phyloP scores from a whole-genome alignment of 2,113 vertebrate genomes.

The Callocephalon fimbriatum region DNA sequence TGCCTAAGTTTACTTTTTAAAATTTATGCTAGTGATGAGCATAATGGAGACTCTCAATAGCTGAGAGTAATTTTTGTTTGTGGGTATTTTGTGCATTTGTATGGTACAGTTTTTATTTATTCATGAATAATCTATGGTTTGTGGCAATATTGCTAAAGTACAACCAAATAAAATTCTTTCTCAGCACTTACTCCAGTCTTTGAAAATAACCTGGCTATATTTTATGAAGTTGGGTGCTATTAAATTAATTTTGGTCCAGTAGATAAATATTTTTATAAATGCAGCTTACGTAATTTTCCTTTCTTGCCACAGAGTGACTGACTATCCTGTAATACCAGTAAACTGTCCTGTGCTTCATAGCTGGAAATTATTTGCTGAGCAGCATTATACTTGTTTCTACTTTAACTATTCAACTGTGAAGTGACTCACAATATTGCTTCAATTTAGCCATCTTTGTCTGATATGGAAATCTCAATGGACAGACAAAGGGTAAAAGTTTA shows the following conservation, averaged over 20 bases:
- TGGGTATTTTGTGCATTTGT: background rate
- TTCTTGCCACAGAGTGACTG: background rate
- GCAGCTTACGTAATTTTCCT: background rate
- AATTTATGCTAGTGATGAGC: background rate
- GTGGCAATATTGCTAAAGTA: background rate
- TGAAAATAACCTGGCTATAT: background rate
- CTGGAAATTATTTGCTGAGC: slow-evolving; percentile 49
- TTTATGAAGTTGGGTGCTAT: background rate
- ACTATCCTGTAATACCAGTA: background rate
- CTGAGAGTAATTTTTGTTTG: background rate
- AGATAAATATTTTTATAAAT: slow-evolving; percentile 30
- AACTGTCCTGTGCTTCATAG: slow-evolving; percentile 11
- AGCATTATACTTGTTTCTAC: background rate
- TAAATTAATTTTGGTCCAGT: background rate
- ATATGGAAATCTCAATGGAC: background rate
- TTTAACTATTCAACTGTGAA: slow-evolving; percentile 11
- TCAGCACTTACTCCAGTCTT: background rate
- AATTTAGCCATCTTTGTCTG: background rate
- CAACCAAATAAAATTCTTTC: background rate
- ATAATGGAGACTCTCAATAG: background rate
- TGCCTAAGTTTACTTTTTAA: background rate
- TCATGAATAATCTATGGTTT: background rate
- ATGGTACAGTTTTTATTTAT: background rate
- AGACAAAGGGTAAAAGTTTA: slow-evolving; percentile 33
- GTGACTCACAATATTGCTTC: slow-evolving; percentile 11